Percentiles rank a stretch among this genome's conserved stretches.
Evolutionary conservation across 1,140 invertebrate genomes (phyloP).

Genomic region (Drosophila nigromelanica): DNA sequence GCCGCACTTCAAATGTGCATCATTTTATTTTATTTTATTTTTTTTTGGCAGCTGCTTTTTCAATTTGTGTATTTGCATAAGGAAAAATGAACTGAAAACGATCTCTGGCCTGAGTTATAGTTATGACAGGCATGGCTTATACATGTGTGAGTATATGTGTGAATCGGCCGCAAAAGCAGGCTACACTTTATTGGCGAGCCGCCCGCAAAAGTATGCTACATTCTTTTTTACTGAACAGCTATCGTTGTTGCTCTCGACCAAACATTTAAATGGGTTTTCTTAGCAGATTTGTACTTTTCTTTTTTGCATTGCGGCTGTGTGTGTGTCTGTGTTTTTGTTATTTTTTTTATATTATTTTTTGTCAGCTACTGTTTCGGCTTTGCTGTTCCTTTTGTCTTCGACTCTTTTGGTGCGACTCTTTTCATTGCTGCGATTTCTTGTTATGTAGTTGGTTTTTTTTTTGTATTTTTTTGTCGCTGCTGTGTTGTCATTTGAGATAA

Average conservation of each 20-base stretch:
- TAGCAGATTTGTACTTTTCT: constrained; percentile 66
- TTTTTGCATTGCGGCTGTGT: constrained; percentile 56
- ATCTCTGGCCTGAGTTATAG: constrained; percentile 9
- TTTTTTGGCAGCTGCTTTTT: constrained; percentile 23
- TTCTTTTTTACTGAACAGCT: constrained; percentile 31
- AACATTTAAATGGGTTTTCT: constrained; percentile 78
- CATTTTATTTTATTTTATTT: no score
- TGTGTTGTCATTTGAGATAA: constrained; percentile 80
- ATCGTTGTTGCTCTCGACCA: constrained; percentile 28
- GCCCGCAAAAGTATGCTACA: constrained; percentile 45
- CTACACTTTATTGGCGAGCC: constrained; percentile 24
- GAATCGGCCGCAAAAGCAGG: constrained; percentile 6
- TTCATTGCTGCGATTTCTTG: constrained; percentile 52
- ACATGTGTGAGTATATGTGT: constrained; percentile 14
- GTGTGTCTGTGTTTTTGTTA: constrained; percentile 15
- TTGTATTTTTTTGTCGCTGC: constrained; percentile 27
- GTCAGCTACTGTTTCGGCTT: constrained; percentile 24
- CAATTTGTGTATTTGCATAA: constrained; percentile 42
- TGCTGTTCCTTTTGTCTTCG: constrained; percentile 50
- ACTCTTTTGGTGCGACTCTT: constrained; percentile 38
- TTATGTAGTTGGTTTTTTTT: constrained; percentile 5
- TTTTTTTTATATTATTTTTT: constrained; percentile 15
- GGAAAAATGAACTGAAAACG: constrained; percentile 21
- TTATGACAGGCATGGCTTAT: constrained; percentile 23
- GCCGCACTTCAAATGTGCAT: constrained; percentile 26